A percentile compares a stretch with the other conserved stretches of the same genome.
These are phyloP conservation scores for Charadrius vociferus DNA, from an alignment of 2,113 vertebrate species.

Conservation along the genomic window DNA sequence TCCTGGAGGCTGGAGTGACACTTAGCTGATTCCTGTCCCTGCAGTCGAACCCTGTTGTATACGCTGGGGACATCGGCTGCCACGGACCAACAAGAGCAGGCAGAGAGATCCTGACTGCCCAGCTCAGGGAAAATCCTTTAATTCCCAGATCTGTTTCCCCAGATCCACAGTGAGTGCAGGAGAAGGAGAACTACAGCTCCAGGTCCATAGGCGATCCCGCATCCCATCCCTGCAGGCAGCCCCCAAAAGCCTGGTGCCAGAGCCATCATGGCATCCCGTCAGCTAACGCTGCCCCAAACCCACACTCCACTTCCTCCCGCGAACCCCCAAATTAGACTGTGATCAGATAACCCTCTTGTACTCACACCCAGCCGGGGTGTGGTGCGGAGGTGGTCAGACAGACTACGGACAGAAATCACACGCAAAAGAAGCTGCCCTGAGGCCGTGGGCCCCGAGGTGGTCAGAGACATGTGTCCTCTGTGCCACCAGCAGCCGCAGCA, in stretches of 20 bases:
- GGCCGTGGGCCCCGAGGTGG: background rate
- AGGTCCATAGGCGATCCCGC: background rate
- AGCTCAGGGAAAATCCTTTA: background rate
- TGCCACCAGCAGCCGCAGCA: background rate
- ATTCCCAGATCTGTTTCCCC: background rate
- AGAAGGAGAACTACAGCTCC: background rate
- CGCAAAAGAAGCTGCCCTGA: background rate
- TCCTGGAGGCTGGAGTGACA: background rate
- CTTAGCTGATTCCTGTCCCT: background rate
- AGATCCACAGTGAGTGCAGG: background rate
- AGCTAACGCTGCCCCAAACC: background rate
- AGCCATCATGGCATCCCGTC: background rate
- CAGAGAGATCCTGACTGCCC: background rate
- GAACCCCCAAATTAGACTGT: background rate
- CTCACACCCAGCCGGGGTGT: background rate
- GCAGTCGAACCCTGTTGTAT: background rate
- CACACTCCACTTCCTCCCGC: background rate
- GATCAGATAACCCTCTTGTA: background rate
- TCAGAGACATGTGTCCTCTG: background rate
- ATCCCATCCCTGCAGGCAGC: background rate
- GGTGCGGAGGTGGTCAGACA: background rate
- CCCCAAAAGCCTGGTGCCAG: background rate
- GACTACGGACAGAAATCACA: background rate
- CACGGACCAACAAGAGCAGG: background rate
- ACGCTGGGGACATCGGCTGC: background rate